Conservation (phyloP, 2,888 invertebrate genomes). For the Cataglyphis albicans region DNA sequence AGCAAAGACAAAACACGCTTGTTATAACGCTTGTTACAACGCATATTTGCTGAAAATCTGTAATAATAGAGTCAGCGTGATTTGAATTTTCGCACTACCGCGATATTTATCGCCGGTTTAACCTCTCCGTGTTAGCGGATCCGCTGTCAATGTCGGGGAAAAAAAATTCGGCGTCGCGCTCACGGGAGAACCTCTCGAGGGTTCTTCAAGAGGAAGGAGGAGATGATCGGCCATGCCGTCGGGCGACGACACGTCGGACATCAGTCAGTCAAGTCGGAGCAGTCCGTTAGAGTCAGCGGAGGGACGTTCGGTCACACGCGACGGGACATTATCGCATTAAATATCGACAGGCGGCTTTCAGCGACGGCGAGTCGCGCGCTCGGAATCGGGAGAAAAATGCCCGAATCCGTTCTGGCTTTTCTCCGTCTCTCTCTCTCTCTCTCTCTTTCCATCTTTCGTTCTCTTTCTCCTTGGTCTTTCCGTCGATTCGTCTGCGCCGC, state of each 20-base stretch:
- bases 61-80: not conserved
- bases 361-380: conserved; percentile 69
- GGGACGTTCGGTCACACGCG: conserved; percentile 81
- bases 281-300: conserved; percentile 56
- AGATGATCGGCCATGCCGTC: conserved; percentile 66
- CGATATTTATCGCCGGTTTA: not conserved
- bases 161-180: conserved; percentile 58
- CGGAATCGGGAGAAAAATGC: conserved; percentile 80
- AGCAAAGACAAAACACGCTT: not conserved
- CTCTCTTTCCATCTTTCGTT: conserved; percentile 30
- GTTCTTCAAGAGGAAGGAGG: conserved; percentile 56
- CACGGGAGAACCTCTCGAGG: conserved; percentile 43
- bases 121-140: conserved; percentile 3
- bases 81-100: not conserved
- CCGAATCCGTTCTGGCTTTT: conserved; percentile 65
- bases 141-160: conserved; percentile 31
- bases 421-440: conserved; percentile 43
- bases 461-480: conserved; percentile 47
- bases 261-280: conserved; percentile 73
- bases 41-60: not conserved
- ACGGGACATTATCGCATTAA: conserved; percentile 84
- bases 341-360: conserved; percentile 84
- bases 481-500: conserved; percentile 62
- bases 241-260: conserved; percentile 62
- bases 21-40: not conserved